These are phyloP conservation scores for Oncorhynchus mykiss DNA, from an alignment of 2,113 vertebrate species.

Conservation along the genomic window DNA sequence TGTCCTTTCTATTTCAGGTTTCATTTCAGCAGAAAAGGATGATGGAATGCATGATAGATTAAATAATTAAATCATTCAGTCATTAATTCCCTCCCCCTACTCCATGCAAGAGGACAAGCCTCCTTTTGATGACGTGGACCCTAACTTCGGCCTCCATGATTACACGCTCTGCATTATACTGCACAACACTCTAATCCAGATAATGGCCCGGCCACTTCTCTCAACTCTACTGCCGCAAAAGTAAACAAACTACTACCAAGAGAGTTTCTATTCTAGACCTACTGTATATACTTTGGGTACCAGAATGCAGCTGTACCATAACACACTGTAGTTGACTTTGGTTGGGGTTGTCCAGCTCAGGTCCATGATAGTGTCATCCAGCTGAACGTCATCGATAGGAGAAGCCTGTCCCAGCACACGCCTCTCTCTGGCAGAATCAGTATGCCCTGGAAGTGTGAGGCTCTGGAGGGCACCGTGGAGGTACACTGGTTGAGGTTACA, in stretches of 20 bases:
- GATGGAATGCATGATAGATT: too few relatives aligned
- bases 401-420: constrained; percentile 41
- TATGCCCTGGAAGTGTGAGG: constrained; percentile 68
- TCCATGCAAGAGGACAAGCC: constrained; percentile 52
- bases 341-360: constrained; percentile 54
- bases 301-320: neutral
- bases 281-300: too few relatives aligned
- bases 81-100: constrained; percentile 65
- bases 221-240: constrained; percentile 80
- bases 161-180: constrained; percentile 83
- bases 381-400: constrained; percentile 58
- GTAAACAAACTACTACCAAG: constrained; percentile 66
- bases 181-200: constrained; percentile 68
- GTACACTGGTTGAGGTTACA: constrained; percentile 37
- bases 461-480: constrained; percentile 59
- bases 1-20: neutral
- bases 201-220: constrained; percentile 77
- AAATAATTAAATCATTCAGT: neutral
- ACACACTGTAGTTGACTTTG: too few relatives aligned
- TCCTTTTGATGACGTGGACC: constrained; percentile 78
- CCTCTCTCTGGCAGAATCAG: constrained; percentile 48
- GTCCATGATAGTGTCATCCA: constrained; percentile 56
- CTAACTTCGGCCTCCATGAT: constrained; percentile 82
- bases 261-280: too few relatives aligned
- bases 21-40: neutral